phyloP scores from a whole-genome alignment of 2,797 vertebrate genomes.

The Crypturellus tataupa region DNA sequence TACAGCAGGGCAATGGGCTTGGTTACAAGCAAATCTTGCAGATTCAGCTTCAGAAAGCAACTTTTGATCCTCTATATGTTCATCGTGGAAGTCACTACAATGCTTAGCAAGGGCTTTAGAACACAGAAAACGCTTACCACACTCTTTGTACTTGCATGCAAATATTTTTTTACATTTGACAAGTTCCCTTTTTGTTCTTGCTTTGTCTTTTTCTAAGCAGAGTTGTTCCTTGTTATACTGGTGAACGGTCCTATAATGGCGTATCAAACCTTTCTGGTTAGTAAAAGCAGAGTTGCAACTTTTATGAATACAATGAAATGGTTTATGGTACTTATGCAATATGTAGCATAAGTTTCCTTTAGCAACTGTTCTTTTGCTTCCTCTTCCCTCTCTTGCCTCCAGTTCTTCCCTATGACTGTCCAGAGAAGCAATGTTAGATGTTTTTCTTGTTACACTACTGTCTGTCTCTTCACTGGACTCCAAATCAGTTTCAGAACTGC shows the following conservation, averaged over 20 bases:
- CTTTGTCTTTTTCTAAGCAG: constrained; percentile 90
- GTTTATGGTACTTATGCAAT: constrained; percentile 93
- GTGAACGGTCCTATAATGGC: constrained; percentile 92
- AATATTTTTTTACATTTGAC: constrained; percentile 86
- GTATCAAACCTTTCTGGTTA: constrained; percentile 92
- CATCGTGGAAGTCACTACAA: constrained; percentile 83
- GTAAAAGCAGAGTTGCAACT: constrained; percentile 93
- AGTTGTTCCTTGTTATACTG: constrained; percentile 94
- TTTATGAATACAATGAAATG: constrained; percentile 95
- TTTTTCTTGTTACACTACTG: constrained; percentile 56
- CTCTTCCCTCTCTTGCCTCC: constrained; percentile 85
- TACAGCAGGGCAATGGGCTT: constrained; percentile 88
- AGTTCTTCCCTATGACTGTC: constrained; percentile 81
- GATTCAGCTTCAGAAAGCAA: constrained; percentile 80
- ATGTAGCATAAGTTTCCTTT: constrained; percentile 95
- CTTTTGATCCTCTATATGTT: constrained; percentile 80
- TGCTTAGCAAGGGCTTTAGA: constrained; percentile 85
- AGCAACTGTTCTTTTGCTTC: constrained; percentile 89
- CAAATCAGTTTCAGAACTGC: constrained; percentile 78
- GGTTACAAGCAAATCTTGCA: constrained; percentile 89
- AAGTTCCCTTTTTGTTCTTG: constrained; percentile 86
- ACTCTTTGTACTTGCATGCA: constrained; percentile 88
- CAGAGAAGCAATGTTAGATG: constrained; percentile 73
- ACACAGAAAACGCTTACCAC: constrained; percentile 86
- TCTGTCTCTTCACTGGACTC: constrained; percentile 84